Evolutionary conservation across 2,797 vertebrate species (phyloP), one percentile per base, ranked within the genome.

Genomic region (Tragopan temminckii): DNA sequence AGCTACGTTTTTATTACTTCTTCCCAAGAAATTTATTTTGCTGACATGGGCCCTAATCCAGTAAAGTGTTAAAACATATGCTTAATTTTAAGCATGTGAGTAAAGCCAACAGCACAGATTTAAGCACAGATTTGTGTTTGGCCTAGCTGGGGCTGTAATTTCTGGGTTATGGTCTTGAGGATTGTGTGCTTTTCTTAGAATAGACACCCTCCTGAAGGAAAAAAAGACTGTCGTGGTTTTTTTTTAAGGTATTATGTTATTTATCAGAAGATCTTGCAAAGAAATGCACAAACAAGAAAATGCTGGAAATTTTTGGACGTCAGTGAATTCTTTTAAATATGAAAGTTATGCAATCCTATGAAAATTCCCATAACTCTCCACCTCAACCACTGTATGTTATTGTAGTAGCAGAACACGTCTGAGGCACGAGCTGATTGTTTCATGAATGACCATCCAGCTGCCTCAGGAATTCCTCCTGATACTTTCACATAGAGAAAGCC

Each of bases 41-140:
- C 96, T 95, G 95, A 96, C 81, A 88, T 93, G 89, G 94, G 95
- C 95, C n/a, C 79, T 91, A 94, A 95, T 96, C 95, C 94, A 95
- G 80, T 66, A 61, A 93, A 92, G 93, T 82, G 85, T 89, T 96
- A 96, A 95, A 96, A 95, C 95, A 90, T 79, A 86, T 83, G 94
- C 94, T 92, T 92, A 96, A 94, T 82, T 95, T 91, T 88, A 95
- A 94, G 79, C 33, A 0, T 68, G 81, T 21, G 62, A 87, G 42
- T 75, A 93, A 92, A 92, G 64, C 76, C 62, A 90, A 80, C 66
- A 75, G 78, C 90, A 88, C 72, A 90, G 87, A 85, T 89, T 85
- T 93, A 80, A 94, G 86, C 66, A 93, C 62, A 90, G 68, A 70
- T 85, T 89, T 69, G 61, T 18, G 1, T 94, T 92, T 82, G 53